phyloP scores from a whole-genome alignment of 2,797 vertebrate species.

The Iguana delicatissima region DNA sequence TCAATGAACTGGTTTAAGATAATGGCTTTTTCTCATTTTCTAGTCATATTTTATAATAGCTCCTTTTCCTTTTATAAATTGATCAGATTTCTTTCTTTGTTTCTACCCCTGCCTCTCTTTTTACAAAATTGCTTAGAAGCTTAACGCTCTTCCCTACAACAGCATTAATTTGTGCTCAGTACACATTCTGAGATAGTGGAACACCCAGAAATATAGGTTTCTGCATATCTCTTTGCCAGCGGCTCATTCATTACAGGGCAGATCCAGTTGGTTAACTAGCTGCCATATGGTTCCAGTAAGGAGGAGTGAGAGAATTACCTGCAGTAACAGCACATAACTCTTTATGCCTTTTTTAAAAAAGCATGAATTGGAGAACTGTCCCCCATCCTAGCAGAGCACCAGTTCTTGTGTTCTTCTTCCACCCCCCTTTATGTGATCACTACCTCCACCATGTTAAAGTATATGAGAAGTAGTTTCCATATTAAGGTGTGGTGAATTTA shows the following conservation, averaged over 20 bases:
- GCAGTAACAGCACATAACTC: not conserved
- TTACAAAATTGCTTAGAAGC: not conserved
- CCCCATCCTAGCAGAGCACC: not conserved
- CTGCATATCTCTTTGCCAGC: constrained; percentile 3
- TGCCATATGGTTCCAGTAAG: constrained; percentile 5
- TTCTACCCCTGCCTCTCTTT: not conserved
- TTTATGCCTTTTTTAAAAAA: constrained; percentile 7
- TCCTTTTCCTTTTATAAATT: not conserved
- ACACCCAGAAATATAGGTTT: constrained; percentile 14
- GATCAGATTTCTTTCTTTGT: too few relatives aligned
- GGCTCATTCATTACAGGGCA: constrained; percentile 7
- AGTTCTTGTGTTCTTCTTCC: not conserved
- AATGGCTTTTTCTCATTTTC: not conserved
- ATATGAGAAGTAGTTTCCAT: not conserved
- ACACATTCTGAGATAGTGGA: not conserved
- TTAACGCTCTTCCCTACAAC: not conserved
- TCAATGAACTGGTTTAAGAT: not conserved
- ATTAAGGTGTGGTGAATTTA: constrained; percentile 20
- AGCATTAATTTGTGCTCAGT: not conserved
- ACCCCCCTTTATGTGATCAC: not conserved
- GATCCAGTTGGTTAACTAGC: constrained; percentile 1
- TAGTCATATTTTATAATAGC: not conserved
- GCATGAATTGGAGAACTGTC: not conserved
- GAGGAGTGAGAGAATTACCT: constrained; percentile 1
- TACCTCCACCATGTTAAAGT: not conserved